Conservation (phyloP, 2,797 vertebrate species). For the Schizothorax lantsangensis region DNA sequence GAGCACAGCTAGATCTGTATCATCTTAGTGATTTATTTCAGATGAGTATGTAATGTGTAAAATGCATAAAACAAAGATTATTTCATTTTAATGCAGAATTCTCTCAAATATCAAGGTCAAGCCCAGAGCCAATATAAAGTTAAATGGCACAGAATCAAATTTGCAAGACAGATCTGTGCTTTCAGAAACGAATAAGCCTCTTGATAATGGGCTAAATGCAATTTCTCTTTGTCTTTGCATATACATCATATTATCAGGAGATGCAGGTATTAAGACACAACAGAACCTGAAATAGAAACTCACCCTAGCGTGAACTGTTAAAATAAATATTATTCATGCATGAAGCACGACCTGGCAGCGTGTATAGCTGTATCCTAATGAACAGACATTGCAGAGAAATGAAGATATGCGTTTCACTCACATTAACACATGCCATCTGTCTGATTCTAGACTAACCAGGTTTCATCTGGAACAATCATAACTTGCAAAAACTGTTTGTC, state of each 20-base stretch:
- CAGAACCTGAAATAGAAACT: conserved; percentile 22
- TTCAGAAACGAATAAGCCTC: background rate
- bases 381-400: conserved; percentile 14
- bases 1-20: background rate
- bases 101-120: background rate
- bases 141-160: conserved; percentile 25
- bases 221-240: conserved; percentile 9
- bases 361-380: conserved; percentile 7
- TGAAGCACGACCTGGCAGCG: conserved; percentile 34
- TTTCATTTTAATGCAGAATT: background rate
- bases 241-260: background rate
- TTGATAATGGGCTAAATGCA: conserved; percentile 20
- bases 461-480: conserved; percentile 7
- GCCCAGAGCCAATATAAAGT: background rate
- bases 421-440: conserved; percentile 13
- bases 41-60: background rate
- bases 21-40: background rate
- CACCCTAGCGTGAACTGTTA: background rate
- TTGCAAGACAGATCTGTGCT: conserved; percentile 2
- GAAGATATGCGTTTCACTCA: background rate
- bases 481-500: background rate
- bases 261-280: conserved; percentile 20
- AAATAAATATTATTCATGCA: conserved; percentile 24
- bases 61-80: background rate
- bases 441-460: background rate